These are phyloP conservation scores for Itoplectis maculator DNA, from an alignment of 2,888 invertebrate species.

Conservation along the genomic window DNA sequence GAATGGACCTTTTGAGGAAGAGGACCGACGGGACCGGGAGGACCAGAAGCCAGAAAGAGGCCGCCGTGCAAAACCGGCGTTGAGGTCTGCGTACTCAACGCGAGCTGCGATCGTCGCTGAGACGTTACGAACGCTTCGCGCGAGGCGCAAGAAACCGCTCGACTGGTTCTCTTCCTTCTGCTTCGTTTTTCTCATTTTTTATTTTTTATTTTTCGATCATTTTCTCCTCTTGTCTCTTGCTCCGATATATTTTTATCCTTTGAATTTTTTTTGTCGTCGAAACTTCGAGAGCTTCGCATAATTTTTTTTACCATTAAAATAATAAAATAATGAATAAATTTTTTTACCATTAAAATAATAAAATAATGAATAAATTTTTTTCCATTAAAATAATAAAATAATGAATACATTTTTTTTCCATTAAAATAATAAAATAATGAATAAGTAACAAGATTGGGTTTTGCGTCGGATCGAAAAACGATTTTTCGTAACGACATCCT, in stretches of 20 bases:
- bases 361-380: too few relatives aligned
- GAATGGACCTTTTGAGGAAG: conserved; percentile 52
- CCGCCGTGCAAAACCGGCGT: conserved; percentile 23
- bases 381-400: too few relatives aligned
- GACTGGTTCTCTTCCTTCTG: conserved; percentile 40
- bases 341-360: too few relatives aligned
- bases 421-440: too few relatives aligned
- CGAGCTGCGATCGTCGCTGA: not conserved
- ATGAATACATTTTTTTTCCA: too few relatives aligned
- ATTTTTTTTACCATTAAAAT: too few relatives aligned
- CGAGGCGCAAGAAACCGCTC: conserved; percentile 31
- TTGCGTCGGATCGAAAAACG: not conserved
- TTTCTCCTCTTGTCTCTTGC: conserved; percentile 22
- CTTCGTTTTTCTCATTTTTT: conserved; percentile 4
- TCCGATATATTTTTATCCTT: conserved; percentile 4
- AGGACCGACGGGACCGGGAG: conserved; percentile 26
- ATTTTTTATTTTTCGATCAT: conserved; percentile 21
- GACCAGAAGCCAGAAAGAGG: conserved; percentile 25
- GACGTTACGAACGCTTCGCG: not conserved
- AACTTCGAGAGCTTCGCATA: too few relatives aligned
- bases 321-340: too few relatives aligned
- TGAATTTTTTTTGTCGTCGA: not conserved
- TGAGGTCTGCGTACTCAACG: not conserved
- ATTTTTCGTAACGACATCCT: not conserved
- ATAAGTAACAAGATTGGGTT: not conserved